Base-by-base conservation (phyloP, 2,797 vertebrate genomes). In the Gymnoscopelus braueri region DNA sequence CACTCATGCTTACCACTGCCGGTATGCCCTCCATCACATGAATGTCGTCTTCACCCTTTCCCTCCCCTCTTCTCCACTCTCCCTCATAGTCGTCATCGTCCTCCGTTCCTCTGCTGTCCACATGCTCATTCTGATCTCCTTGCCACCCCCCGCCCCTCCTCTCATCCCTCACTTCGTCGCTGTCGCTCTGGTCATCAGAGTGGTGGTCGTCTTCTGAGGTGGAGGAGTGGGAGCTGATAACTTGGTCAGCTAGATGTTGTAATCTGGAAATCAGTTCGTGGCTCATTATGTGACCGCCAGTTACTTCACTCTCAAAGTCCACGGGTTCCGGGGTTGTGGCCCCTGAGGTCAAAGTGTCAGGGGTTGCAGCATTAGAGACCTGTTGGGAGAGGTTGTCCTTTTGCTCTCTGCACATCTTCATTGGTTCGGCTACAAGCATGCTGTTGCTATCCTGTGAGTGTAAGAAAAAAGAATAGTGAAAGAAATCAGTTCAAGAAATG, bases 281-380 rank as follows among this genome's bases (percentile, higher is more conserved):
- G 4, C 83, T 71, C 32, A 48, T 65, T 39, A 69, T 65, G 64
- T 51, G 67, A 60, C 14, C 74, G 69, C 15, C 50, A 0, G 2
- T 75, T 80, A 10, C 13, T 64, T 77, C 75, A 32, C 39, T 5
- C 1, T 82, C 54, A 0, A 7, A 53, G 64, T 77, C 52, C 3
- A 68, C 72, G 1, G 60, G 66, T 60, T 89, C 90, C 68, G 92
- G 87, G 55, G 87, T 89, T 0, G 59, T 32, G 2, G 74, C 69
- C 47, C 74, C 89, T 11, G 89, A 93, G 19, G 84, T 91, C 72
- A 90, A 35, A 11, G 87, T 86, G 63, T 91, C 87, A 3, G 89
- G 82, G 6, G 86, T 91, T 56, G 69, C 67, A 10, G 67, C 59
- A 5, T 87, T 89, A 66, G 84, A 74, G 1, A 65, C n/a, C 26